Evolutionary conservation across 2,113 vertebrate species (phyloP).

Genomic region (Pitta sordida): DNA sequence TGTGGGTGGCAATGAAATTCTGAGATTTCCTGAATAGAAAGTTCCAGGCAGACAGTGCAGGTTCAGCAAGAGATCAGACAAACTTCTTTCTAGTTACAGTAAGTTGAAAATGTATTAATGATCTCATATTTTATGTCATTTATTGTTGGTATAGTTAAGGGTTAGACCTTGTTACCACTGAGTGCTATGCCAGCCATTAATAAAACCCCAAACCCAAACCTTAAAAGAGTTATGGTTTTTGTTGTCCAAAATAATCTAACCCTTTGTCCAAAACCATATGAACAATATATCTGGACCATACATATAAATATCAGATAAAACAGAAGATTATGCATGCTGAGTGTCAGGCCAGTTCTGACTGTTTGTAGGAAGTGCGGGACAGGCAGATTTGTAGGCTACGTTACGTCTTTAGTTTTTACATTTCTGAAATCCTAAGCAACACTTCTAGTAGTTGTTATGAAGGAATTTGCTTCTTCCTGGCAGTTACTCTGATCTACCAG

Average conservation of each 20-base stretch:
- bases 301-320: background rate
- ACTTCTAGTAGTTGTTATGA: background rate
- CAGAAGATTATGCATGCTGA: background rate
- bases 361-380: background rate
- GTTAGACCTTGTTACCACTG: background rate
- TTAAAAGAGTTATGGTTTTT: background rate
- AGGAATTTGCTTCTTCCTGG: slow-evolving; percentile 26
- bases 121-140: background rate
- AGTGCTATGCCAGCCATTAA: background rate
- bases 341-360: background rate
- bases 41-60: background rate
- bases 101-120: background rate
- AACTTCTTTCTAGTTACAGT: background rate
- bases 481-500: slow-evolving; percentile 1
- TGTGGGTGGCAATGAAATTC: background rate
- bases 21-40: background rate
- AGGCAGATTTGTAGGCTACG: background rate
- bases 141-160: background rate
- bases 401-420: background rate
- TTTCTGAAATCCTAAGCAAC: background rate
- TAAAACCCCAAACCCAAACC: background rate
- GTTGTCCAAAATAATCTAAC: background rate
- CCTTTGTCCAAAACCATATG: background rate
- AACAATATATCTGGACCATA: background rate
- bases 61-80: background rate